These are phyloP conservation scores for Pygoscelis adeliae DNA, from an alignment of 2,113 vertebrate species.

Conservation along the genomic window DNA sequence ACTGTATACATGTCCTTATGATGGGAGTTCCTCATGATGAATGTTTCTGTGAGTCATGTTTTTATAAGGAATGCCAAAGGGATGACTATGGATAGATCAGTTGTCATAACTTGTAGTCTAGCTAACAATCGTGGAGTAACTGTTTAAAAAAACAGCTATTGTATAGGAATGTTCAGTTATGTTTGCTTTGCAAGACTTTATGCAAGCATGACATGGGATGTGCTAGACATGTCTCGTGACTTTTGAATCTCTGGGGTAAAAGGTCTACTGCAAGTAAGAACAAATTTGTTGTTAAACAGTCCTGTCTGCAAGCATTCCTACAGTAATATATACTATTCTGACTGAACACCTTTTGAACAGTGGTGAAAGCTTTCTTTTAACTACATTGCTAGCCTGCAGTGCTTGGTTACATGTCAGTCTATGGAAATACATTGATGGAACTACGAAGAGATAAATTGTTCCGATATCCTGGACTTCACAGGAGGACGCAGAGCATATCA, in stretches of 20 bases:
- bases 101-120: constrained; percentile 61
- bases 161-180: constrained; percentile 26
- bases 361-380: background rate
- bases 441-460: background rate
- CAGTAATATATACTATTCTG: background rate
- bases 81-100: constrained; percentile 35
- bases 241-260: background rate
- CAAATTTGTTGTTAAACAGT: background rate
- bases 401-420: background rate
- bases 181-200: constrained; percentile 37
- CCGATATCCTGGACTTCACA: background rate
- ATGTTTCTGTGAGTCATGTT: constrained; percentile 34
- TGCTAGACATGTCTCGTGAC: constrained; percentile 15
- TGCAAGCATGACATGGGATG: background rate
- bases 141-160: constrained; percentile 59
- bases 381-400: background rate
- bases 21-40: constrained; percentile 37
- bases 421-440: background rate
- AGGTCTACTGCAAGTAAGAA: background rate
- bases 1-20: background rate
- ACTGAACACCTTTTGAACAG: background rate
- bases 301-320: background rate
- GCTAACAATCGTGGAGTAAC: constrained; percentile 56
- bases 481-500: background rate
- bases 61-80: constrained; percentile 54